Base-by-base conservation (phyloP, 2,797 vertebrate species). In the Sebastes trivittatus region DNA sequence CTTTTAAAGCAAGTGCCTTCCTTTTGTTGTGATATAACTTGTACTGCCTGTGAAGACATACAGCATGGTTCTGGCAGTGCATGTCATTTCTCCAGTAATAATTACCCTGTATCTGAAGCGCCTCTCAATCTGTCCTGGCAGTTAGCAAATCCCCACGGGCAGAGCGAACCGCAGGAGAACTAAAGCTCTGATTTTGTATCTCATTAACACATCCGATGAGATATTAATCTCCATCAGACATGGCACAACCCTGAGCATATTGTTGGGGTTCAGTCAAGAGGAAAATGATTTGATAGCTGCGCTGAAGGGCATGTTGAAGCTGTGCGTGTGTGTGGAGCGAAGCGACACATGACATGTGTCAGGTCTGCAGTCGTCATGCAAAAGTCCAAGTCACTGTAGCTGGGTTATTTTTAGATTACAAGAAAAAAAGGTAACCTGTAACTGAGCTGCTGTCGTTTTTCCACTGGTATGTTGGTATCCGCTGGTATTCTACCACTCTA, bases 181-280 rank as follows among this genome's bases (percentile, higher is more conserved):
- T 80, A 38, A 91, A 81, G 77, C 82, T 74, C 81, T 88, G 87
- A 81, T 88, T 92, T 83, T 91, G 82, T 90, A 87, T 92, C 92
- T 94, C 91, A 93, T 96, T 95, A 94, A 89, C 88, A 87, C 84
- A 34, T 86, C 78, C 64, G 72, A 86, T 91, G 81, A 92, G 93
- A 93, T 92, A 92, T 94, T 93, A 90, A 94, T 94, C 91, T 90
- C 81, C 79, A 76, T 86, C 82, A 91, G 85, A 90, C 87, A 66
- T 80, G 84, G 59, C 83, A 78, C 78, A 77, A 87, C 86, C 78
- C 86, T 76, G 68, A 81, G 88, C 74, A 80, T 78, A 85, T 83
- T 80, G 87, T 89, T 81, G 78, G 77, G 71, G 80, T 84, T 87
- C 83, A 89, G 83, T 92, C 89, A 68, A 78, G 89, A 85, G 89